phyloP scores from a whole-genome alignment of 1,140 invertebrate genomes.

The Platyscapa corneri region DNA sequence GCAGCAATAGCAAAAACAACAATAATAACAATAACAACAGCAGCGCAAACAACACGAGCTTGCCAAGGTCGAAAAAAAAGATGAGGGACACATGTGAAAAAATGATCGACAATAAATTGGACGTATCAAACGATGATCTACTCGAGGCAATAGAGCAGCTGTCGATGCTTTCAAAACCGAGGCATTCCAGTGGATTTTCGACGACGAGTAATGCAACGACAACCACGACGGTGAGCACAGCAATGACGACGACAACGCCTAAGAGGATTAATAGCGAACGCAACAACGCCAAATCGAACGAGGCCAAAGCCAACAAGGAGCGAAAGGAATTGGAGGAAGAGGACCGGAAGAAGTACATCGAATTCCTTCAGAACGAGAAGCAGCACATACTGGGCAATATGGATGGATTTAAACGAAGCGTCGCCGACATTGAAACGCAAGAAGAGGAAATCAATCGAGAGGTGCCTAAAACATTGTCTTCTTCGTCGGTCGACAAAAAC shows the following conservation, averaged over 20 bases:
- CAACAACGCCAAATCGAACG: constrained; percentile 73
- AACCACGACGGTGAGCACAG: background rate
- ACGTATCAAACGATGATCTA: constrained; percentile 73
- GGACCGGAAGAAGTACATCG: constrained; percentile 68
- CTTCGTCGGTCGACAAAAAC: background rate
- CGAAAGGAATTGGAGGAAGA: constrained; percentile 60
- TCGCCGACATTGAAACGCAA: constrained; percentile 86
- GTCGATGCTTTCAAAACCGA: constrained; percentile 69
- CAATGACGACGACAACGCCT: constrained; percentile 55
- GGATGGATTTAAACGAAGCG: constrained; percentile 81
- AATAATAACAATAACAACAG: constrained; percentile 55
- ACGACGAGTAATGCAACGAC: background rate
- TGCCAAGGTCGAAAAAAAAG: constrained; percentile 17
- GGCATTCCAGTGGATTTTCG: constrained; percentile 54
- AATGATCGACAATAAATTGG: constrained; percentile 70
- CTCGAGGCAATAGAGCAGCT: constrained; percentile 71
- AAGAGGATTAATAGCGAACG: constrained; percentile 73
- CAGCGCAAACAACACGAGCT: constrained; percentile 10
- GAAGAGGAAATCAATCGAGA: constrained; percentile 89
- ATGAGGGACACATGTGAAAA: background rate
- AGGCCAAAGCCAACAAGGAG: constrained; percentile 73
- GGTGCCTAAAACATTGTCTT: constrained; percentile 72
- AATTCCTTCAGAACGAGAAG: constrained; percentile 71
- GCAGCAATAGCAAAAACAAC: constrained; percentile 24
- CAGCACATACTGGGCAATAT: constrained; percentile 70